These are phyloP conservation scores for Anastrepha ludens DNA, from an alignment of 1,140 invertebrate genomes.

Conservation along the genomic window DNA sequence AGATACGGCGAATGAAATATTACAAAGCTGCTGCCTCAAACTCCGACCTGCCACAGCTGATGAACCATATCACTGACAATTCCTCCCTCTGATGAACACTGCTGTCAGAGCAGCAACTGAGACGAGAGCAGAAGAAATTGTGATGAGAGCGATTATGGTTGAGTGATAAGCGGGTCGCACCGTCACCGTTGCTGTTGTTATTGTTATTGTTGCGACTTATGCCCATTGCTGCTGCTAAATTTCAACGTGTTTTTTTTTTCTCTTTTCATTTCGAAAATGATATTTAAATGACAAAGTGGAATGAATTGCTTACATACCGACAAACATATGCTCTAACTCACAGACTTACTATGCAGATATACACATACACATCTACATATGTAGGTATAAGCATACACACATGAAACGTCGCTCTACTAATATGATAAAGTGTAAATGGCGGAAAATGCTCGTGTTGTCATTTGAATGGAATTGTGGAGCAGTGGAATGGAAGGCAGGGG, in stretches of 20 bases:
- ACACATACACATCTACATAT: not conserved
- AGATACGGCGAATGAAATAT: not conserved
- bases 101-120: not conserved
- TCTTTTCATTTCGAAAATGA: conserved; percentile 1
- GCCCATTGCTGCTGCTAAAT: not conserved
- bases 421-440: conserved; percentile 7
- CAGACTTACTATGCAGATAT: not conserved
- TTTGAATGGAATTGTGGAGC: not conserved
- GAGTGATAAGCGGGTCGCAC: conserved; percentile 39
- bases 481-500: not conserved
- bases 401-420: not conserved
- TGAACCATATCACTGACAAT: too few species aligned
- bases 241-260: not conserved
- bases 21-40: too few species aligned
- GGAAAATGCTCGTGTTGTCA: conserved; percentile 9
- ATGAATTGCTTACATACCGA: not conserved
- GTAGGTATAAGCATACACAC: not conserved
- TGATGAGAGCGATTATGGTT: conserved; percentile 39
- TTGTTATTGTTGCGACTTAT: not conserved
- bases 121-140: conserved; percentile 9
- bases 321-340: not conserved
- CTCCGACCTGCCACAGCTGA: not conserved
- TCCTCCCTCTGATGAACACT: not conserved
- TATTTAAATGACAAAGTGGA: conserved; percentile 6
- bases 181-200: not conserved